These are phyloP conservation scores for Tillus elongatus DNA, from an alignment of 2,888 invertebrate species.

Conservation along the genomic window DNA sequence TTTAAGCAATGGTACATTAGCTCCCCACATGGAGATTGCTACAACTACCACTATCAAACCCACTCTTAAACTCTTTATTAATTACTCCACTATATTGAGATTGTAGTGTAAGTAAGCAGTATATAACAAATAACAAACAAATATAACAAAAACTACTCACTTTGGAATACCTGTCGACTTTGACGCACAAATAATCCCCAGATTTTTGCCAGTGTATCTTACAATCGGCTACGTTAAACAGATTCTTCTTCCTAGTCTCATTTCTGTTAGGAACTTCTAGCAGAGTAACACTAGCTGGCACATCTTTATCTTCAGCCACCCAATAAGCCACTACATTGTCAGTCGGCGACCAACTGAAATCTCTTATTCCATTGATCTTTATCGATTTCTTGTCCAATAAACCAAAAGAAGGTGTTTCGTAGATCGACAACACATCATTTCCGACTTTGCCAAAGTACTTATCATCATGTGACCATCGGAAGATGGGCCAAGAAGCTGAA, in stretches of 20 bases:
- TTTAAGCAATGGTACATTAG: no score
- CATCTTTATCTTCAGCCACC: conserved; percentile 96
- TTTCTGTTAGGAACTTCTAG: conserved; percentile 85
- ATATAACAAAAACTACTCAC: conserved; percentile 6
- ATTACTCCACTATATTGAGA: conserved; percentile 34
- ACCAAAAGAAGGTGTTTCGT: conserved; percentile 93
- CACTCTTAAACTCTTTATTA: no score
- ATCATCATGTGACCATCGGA: conserved; percentile 96
- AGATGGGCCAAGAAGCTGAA: conserved; percentile 78
- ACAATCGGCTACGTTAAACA: conserved; percentile 97
- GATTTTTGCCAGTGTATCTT: conserved; percentile 99
- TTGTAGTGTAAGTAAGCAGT: not conserved
- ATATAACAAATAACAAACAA: not conserved
- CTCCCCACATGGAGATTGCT: no score
- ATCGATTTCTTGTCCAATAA: conserved; percentile 90
- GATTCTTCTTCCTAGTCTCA: conserved; percentile 85
- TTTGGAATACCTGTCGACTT: conserved; percentile 62
- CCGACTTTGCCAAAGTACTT: no score
- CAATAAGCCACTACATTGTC: conserved; percentile 95
- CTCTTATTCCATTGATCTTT: conserved; percentile 79
- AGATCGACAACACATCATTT: conserved; percentile 78
- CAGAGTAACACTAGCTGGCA: conserved; percentile 89
- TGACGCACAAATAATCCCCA: conserved; percentile 95
- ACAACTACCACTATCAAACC: no score
- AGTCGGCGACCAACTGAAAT: conserved; percentile 97